These are phyloP conservation scores for Bos indicus DNA, from an alignment of 2,113 vertebrate species.

Conservation along the genomic window DNA sequence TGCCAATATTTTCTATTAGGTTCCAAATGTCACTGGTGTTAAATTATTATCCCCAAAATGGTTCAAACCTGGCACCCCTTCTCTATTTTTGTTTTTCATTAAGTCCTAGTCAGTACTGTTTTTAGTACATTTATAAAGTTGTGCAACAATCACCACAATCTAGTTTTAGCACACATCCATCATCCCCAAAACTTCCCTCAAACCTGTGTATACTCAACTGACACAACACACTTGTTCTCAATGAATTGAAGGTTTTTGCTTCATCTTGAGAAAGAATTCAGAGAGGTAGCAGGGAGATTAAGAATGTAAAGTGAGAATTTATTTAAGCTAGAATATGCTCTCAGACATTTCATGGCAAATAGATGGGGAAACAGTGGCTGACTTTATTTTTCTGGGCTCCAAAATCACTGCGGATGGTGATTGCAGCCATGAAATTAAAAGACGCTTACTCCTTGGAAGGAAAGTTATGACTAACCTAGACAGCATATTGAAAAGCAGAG, in stretches of 20 bases:
- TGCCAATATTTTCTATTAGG: background rate
- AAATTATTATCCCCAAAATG: background rate
- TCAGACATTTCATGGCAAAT: background rate
- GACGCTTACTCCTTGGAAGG: background rate
- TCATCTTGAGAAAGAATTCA: background rate
- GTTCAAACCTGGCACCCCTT: background rate
- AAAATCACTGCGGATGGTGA: background rate
- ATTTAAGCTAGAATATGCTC: background rate
- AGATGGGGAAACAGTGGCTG: background rate
- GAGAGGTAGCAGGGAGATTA: background rate
- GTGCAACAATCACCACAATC: background rate
- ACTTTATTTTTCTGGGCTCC: background rate
- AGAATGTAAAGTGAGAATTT: background rate
- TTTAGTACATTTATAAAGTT: background rate
- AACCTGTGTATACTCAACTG: background rate
- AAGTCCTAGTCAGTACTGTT: background rate
- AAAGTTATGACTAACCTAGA: no score
- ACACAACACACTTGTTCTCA: background rate
- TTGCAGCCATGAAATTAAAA: background rate
- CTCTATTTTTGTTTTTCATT: background rate
- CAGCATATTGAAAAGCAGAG: no score
- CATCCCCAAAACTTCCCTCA: background rate
- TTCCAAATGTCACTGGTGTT: constrained; percentile 2
- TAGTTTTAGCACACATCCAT: background rate
- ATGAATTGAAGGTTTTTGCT: background rate